phyloP scores from a whole-genome alignment of 2,888 invertebrate genomes.

The Panorpa germanica region DNA sequence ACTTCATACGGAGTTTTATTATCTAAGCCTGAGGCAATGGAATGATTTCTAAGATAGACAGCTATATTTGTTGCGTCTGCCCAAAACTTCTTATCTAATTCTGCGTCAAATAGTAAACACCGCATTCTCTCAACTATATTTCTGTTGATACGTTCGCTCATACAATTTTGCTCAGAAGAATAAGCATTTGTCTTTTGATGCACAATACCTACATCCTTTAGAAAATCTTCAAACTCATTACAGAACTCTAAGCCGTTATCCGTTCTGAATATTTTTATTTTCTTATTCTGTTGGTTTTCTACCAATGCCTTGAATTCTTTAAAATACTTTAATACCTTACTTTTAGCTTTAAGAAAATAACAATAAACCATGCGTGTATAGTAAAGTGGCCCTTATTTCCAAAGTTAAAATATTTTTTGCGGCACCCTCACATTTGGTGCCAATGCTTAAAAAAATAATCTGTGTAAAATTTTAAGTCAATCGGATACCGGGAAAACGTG shows the following conservation, averaged over 20 bases:
- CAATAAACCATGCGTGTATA: too few relatives aligned
- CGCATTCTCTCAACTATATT: constrained; percentile 13
- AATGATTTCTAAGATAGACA: constrained; percentile 11
- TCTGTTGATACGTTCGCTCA: constrained; percentile 11
- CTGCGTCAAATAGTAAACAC: constrained; percentile 13
- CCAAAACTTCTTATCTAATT: constrained; percentile 11
- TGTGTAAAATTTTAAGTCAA: too few relatives aligned
- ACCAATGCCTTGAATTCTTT: constrained; percentile 10
- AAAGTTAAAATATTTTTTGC: too few relatives aligned
- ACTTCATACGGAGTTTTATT: too few relatives aligned
- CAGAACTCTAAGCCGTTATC: constrained; percentile 13
- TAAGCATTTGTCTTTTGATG: constrained; percentile 13
- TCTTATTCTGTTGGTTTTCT: constrained; percentile 12
- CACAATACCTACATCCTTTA: constrained; percentile 11
- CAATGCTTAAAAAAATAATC: too few relatives aligned
- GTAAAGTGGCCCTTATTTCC: too few relatives aligned
- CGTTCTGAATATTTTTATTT: constrained; percentile 12
- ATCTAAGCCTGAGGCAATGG: too few relatives aligned
- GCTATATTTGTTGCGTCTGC: constrained; percentile 14
- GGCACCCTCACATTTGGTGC: too few relatives aligned
- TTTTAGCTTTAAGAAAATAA: constrained; percentile 11
- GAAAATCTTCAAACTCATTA: constrained; percentile 10
- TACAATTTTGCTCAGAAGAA: constrained; percentile 3
- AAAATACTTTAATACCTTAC: constrained; percentile 12
- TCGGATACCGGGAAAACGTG: too few relatives aligned